Conservation (phyloP, 1,140 invertebrate genomes). For the Epicauta chinensis region DNA sequence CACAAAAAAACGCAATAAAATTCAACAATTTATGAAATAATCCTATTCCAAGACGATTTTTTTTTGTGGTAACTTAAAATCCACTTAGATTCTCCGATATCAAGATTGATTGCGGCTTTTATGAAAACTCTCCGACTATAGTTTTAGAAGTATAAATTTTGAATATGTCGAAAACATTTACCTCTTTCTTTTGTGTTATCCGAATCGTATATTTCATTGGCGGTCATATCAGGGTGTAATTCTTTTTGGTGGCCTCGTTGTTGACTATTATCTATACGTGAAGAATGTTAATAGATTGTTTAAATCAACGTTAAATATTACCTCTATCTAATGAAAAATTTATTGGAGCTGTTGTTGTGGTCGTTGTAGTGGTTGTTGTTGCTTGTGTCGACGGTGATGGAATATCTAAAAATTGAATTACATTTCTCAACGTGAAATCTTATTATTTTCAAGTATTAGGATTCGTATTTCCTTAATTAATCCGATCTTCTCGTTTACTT, state of each 20-base stretch:
- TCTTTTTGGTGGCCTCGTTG: conserved; percentile 29
- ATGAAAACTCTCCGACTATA: too few relatives aligned
- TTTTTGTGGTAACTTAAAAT: too few relatives aligned
- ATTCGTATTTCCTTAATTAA: too few relatives aligned
- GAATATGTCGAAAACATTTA: conserved; percentile 20
- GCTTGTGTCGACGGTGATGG: conserved; percentile 26
- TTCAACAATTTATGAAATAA: too few relatives aligned
- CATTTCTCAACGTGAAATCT: too few relatives aligned
- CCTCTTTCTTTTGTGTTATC: conserved; percentile 31
- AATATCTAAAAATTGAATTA: conserved; percentile 22
- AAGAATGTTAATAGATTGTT: conserved; percentile 11
- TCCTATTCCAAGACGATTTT: too few relatives aligned
- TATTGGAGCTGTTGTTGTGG: conserved; percentile 22
- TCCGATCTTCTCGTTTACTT: too few relatives aligned
- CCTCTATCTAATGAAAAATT: conserved; percentile 26
- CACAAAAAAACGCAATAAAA: too few relatives aligned
- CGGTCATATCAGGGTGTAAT: conserved; percentile 19
- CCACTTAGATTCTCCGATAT: too few relatives aligned
- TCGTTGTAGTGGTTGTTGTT: conserved; percentile 24
- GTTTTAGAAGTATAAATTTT: conserved; percentile 16
- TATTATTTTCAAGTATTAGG: too few relatives aligned
- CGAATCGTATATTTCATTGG: conserved; percentile 31
- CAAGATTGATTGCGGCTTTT: too few relatives aligned
- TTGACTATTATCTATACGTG: conserved; percentile 19
- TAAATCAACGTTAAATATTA: conserved; percentile 9